Evolutionary conservation across 2,113 vertebrate genomes (phyloP).

Genomic region (Gallinago paraguaiae): DNA sequence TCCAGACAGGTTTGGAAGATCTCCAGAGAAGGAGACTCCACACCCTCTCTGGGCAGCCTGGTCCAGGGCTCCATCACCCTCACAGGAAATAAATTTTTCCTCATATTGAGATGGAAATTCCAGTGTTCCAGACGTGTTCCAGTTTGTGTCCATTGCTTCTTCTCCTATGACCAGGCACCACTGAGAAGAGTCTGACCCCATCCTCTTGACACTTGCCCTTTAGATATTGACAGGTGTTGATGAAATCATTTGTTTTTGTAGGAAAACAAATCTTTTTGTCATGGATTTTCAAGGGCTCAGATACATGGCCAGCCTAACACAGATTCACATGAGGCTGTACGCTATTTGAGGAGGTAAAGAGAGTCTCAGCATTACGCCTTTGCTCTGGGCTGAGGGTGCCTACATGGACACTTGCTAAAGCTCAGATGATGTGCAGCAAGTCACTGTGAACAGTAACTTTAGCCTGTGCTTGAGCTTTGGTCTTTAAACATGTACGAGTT

Average conservation of each 20-base stretch:
- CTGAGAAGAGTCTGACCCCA: not conserved
- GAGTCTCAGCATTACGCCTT: not conserved
- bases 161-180: not conserved
- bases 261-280: not conserved
- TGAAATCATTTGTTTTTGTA: not conserved
- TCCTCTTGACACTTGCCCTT: not conserved
- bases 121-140: too few species aligned
- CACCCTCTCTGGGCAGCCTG: not conserved
- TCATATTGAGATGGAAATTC: not conserved
- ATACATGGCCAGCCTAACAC: not conserved
- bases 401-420: not conserved
- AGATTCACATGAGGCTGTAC: not conserved
- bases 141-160: not conserved
- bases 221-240: not conserved
- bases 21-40: not conserved
- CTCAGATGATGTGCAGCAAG: not conserved
- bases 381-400: not conserved
- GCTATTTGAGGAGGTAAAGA: not conserved
- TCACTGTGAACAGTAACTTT: not conserved
- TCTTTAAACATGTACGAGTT: not conserved
- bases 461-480: not conserved
- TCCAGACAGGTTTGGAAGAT: too few species aligned
- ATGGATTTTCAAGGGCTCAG: not conserved
- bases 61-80: not conserved
- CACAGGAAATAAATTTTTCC: not conserved